phyloP scores from a whole-genome alignment of 1,140 invertebrate species.

The Drosophila erecta region DNA sequence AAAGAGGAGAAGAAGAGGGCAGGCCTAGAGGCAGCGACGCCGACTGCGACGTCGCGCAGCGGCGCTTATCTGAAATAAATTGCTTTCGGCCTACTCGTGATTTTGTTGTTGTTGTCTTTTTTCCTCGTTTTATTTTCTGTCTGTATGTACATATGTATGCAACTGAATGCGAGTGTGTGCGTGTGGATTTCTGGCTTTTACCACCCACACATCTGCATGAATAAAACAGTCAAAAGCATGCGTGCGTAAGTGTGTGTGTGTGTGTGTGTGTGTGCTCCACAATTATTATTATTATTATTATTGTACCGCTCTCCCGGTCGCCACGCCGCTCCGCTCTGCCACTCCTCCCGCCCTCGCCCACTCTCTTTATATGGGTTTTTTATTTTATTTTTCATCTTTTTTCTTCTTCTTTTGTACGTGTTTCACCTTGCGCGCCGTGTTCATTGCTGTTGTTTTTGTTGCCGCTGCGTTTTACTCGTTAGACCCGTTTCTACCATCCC shows the following conservation, averaged over 20 bases:
- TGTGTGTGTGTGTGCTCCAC: constrained; percentile 56
- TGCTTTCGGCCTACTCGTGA: constrained; percentile 83
- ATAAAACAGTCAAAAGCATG: constrained; percentile 48
- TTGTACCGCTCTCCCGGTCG: constrained; percentile 47
- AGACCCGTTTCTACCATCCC: constrained; percentile 59
- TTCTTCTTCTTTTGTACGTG: constrained; percentile 61
- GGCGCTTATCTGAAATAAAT: constrained; percentile 77
- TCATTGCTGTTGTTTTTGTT: constrained; percentile 44
- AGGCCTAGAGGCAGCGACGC: constrained; percentile 7
- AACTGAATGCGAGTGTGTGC: constrained; percentile 26
- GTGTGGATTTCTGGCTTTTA: constrained; percentile 43
- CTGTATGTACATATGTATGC: constrained; percentile 32
- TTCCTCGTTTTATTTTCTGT: constrained; percentile 50
- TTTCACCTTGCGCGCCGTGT: constrained; percentile 73
- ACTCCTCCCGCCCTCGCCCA: background rate
- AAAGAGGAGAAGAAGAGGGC: constrained; percentile 5
- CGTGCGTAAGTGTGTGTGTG: constrained; percentile 27
- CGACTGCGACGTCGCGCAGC: constrained; percentile 5
- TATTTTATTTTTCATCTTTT: constrained; percentile 11
- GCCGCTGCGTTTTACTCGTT: constrained; percentile 69
- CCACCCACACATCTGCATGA: constrained; percentile 36
- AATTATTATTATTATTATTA: constrained; percentile 82
- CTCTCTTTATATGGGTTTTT: constrained; percentile 26
- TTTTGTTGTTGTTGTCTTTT: constrained; percentile 53
- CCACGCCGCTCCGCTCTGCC: background rate